Percentiles rank a stretch among this genome's conserved stretches.
phyloP scores from a whole-genome alignment of 2,797 vertebrate genomes.

The Urosaurus nigricauda region DNA sequence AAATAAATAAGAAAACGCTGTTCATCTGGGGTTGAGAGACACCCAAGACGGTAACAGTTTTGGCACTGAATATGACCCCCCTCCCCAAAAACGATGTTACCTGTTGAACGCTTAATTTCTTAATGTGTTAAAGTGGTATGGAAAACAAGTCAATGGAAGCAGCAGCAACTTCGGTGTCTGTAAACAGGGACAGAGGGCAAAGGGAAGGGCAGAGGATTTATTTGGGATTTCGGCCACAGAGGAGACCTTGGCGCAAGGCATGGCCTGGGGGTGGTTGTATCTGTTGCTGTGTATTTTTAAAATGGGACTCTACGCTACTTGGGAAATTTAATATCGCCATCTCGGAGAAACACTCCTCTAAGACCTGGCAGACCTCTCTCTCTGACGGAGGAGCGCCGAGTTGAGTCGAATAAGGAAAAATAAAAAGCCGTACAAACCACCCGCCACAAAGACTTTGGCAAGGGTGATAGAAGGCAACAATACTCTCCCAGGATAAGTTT shows the following conservation, averaged over 20 bases:
- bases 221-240: background rate
- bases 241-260: too few relatives aligned
- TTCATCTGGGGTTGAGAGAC: background rate
- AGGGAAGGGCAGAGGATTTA: too few relatives aligned
- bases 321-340: too few relatives aligned
- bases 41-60: background rate
- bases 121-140: background rate
- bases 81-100: fast-evolving
- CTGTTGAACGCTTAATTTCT: slow-evolving; percentile 34
- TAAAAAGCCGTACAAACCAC: background rate
- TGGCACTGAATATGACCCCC: slow-evolving; percentile 22
- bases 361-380: background rate
- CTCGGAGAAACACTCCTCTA: too few relatives aligned
- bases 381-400: background rate
- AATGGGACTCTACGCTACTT: too few relatives aligned
- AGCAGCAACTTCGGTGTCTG: background rate
- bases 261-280: too few relatives aligned
- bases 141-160: background rate
- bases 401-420: background rate
- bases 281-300: too few relatives aligned
- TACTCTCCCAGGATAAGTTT: background rate
- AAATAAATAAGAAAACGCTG: slow-evolving; percentile 74
- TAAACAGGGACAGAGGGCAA: background rate
- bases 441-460: too few relatives aligned
- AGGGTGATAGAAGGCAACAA: background rate